Base-by-base conservation (phyloP, 2,797 vertebrate genomes). In the Leuciscus waleckii region DNA sequence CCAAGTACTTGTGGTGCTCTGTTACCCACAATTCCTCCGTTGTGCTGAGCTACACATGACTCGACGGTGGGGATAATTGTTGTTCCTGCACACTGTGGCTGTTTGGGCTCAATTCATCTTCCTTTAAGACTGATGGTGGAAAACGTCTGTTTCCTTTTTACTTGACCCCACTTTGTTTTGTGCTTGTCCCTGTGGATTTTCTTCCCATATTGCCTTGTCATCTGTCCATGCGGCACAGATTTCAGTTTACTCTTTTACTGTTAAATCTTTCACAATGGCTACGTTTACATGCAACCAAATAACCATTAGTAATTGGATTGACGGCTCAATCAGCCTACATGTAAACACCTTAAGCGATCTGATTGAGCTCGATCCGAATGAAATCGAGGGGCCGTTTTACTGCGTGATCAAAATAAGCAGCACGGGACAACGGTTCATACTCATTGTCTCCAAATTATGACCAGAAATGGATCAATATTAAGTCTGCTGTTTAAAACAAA, bases 21-120 rank as follows among this genome's bases (percentile, higher is more conserved):
- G 29, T 87, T 87, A 76, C 69, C 37, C 37, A 61, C 61, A 76
- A 11, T 83, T 49, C 46, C 56, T 80, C 41, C 46, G 1, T 79
- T 74, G 7, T 19, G 79, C 46, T 67, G 84, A 54, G 76, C 56
- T 41, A 41, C 41, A 61, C 75, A 65, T 54, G 41, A 71, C 21
- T 37, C 21, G 46, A 16, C 16, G 23, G 16, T 67, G 43, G 8
- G 65, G 29, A 37, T 46, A 65, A 65, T 51, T 37, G 56, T 83
- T 83, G 81, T 73, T 73, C 70, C 17, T 65, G 51, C 69, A 46
- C 81, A 43, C 49, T 39, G 32, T 81, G 65, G 21, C 65, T 21
- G 51, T 82, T 70, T 35, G n/a, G 5, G 3, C 49, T 43, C 51
- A 26, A 37, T 58, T 71, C 3, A 81, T 32, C 67, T 69, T 54